These are phyloP conservation scores for Macaria liturata DNA, from an alignment of 2,888 invertebrate genomes.

Conservation along the genomic window DNA sequence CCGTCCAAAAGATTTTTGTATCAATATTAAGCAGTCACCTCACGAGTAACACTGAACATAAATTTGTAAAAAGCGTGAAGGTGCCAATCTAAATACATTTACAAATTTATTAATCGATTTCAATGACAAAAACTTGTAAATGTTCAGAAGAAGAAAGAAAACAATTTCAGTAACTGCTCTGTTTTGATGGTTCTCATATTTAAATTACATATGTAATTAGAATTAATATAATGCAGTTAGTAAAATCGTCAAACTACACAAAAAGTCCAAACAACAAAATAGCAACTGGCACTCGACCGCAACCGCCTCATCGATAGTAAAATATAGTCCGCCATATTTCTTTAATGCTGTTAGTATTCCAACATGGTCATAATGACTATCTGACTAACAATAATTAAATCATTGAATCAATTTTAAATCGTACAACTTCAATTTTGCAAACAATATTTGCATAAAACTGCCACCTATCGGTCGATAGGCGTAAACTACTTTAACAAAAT, in stretches of 20 bases:
- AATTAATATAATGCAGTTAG: slow-evolving; percentile 4
- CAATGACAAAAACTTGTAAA: slow-evolving; percentile 12
- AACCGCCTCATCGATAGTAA: background rate
- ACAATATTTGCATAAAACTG: background rate
- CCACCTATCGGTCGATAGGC: background rate
- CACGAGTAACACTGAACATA: slow-evolving; percentile 20
- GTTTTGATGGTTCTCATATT: too few species aligned
- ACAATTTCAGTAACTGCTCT: slow-evolving; percentile 18
- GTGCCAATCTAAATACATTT: slow-evolving; percentile 24
- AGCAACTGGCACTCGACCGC: slow-evolving; percentile 13
- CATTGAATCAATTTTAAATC: too few species aligned
- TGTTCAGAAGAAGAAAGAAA: slow-evolving; percentile 3
- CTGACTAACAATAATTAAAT: too few species aligned
- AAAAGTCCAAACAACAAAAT: slow-evolving; percentile 5
- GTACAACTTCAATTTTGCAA: too few species aligned
- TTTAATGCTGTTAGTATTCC: too few species aligned
- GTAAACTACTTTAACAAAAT: background rate
- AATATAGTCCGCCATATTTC: too few species aligned
- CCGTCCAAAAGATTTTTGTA: slow-evolving; percentile 11
- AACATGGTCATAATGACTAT: too few species aligned
- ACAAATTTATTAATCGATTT: background rate
- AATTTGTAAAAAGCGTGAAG: slow-evolving; percentile 26
- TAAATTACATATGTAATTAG: too few species aligned
- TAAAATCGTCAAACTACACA: slow-evolving; percentile 9
- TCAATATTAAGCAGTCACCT: slow-evolving; percentile 17